Conservation (phyloP, 1,140 invertebrate genomes). For the Drosophila teissieri region DNA sequence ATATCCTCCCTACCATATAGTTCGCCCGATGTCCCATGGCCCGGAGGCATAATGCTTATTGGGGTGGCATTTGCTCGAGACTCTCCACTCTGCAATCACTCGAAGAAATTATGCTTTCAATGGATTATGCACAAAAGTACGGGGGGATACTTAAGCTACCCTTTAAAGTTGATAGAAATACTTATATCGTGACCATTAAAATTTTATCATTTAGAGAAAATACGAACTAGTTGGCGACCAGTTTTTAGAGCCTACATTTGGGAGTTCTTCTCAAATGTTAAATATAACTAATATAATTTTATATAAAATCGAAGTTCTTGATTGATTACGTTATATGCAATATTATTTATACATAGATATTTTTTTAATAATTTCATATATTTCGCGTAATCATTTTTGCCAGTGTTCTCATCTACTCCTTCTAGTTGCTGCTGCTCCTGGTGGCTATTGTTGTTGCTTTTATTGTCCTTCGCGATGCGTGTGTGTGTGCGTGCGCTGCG, state of each 20-base stretch:
- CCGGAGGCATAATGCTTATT: constrained; percentile 75
- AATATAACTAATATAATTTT: too few species aligned
- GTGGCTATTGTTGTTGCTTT: constrained; percentile 27
- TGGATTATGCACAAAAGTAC: neutral
- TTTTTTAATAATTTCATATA: neutral
- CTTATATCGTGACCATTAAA: neutral
- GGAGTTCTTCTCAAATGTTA: neutral
- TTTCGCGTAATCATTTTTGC: constrained; percentile 1
- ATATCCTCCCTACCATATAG: constrained; percentile 17
- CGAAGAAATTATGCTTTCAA: constrained; percentile 6
- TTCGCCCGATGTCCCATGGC: constrained; percentile 64
- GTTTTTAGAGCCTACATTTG: neutral
- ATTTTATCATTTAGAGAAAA: too few species aligned
- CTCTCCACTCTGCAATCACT: constrained; percentile 16
- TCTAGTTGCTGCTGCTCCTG: constrained; percentile 46
- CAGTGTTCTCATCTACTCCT: constrained; percentile 24
- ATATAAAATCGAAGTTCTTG: neutral
- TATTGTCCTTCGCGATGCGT: constrained; percentile 68
- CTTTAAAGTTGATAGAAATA: neutral
- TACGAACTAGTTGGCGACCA: too few species aligned
- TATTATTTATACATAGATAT: too few species aligned
- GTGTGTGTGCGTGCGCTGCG: constrained; percentile 30
- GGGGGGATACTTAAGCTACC: neutral
- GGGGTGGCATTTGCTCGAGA: constrained; percentile 69
- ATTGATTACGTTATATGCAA: too few species aligned